Evolutionary conservation across 2,888 invertebrate species (phyloP).

Genomic region (Sinelater perroti): DNA sequence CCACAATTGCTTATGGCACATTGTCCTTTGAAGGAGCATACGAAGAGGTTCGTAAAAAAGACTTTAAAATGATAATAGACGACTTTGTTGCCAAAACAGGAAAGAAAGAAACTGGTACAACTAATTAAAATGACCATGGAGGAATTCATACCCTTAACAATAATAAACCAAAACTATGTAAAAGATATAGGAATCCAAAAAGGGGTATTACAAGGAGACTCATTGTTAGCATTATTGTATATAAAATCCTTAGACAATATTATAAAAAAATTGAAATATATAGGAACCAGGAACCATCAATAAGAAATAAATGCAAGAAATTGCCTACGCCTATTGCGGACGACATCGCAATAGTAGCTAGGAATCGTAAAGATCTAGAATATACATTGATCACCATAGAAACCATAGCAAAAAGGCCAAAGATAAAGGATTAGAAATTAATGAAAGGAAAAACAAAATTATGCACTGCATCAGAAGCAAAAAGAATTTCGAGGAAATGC

Average conservation of each 20-base stretch:
- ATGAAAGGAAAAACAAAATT: not conserved
- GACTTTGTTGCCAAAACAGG: no score
- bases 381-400: not conserved
- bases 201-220: not conserved
- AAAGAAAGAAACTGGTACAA: not conserved
- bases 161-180: not conserved
- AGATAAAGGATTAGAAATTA: slow-evolving; percentile 1
- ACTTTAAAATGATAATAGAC: no score
- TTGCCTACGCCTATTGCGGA: no score
- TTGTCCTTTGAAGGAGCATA: no score
- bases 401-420: no score
- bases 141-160: not conserved
- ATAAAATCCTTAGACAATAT: slow-evolving; percentile 3
- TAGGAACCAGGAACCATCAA: no score
- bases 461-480: no score
- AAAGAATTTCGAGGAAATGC: no score
- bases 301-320: no score
- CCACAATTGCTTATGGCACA: no score
- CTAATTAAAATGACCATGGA: slow-evolving; percentile 3
- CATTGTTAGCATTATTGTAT: not conserved
- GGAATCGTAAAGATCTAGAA: not conserved
- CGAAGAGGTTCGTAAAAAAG: no score
- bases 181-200: not conserved
- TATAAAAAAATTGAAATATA: not conserved
- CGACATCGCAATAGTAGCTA: not conserved